These are phyloP conservation scores for Eucera pruinosa DNA, from an alignment of 2,888 invertebrate species.

Conservation along the genomic window DNA sequence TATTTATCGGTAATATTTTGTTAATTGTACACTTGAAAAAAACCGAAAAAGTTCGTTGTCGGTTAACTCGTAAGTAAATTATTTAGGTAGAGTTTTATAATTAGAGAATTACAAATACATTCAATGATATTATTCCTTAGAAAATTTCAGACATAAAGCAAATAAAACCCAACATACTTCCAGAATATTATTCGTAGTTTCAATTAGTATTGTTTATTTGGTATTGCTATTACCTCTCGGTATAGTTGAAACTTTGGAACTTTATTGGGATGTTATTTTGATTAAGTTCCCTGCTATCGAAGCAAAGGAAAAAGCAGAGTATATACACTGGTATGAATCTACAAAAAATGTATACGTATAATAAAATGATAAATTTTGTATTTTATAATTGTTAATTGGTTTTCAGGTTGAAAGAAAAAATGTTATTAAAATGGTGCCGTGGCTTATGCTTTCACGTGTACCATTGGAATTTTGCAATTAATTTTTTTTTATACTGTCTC, in stretches of 20 bases:
- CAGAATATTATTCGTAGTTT: constrained; percentile 80
- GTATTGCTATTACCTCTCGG: constrained; percentile 81
- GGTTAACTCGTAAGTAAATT: constrained; percentile 74
- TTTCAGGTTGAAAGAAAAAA: constrained; percentile 79
- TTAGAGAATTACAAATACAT: constrained; percentile 16
- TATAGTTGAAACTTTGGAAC: constrained; percentile 80
- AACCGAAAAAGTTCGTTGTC: constrained; percentile 72
- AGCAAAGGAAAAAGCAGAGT: constrained; percentile 67
- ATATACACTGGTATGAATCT: constrained; percentile 78
- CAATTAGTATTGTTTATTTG: constrained; percentile 81
- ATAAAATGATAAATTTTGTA: background rate
- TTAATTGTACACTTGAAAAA: constrained; percentile 77
- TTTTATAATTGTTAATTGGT: constrained; percentile 14
- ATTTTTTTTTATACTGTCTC: constrained; percentile 82
- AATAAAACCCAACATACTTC: constrained; percentile 75
- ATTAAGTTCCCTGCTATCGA: constrained; percentile 68
- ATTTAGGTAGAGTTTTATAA: background rate
- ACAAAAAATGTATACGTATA: background rate
- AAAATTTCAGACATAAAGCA: constrained; percentile 67
- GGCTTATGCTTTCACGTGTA: constrained; percentile 82
- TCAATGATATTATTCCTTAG: constrained; percentile 61
- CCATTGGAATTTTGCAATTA: constrained; percentile 82
- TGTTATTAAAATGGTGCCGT: constrained; percentile 81
- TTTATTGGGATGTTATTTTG: constrained; percentile 80
- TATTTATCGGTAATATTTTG: constrained; percentile 80